phyloP scores from a whole-genome alignment of 2,113 vertebrate genomes.

The Strix aluco region DNA sequence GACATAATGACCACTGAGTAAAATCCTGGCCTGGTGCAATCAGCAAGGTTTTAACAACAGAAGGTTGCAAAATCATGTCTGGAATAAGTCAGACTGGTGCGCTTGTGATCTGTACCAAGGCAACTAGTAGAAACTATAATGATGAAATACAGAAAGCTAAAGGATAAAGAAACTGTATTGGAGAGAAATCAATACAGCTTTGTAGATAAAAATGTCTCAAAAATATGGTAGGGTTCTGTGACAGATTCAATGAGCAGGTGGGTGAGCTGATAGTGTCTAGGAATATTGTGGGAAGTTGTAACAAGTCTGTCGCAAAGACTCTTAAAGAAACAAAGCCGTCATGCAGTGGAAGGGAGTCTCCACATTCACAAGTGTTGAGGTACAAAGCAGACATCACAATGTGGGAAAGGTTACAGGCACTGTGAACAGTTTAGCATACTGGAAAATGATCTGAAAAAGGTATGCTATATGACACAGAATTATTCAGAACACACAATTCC shows the following conservation, averaged over 20 bases:
- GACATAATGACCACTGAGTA: not conserved
- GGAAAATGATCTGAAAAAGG: not conserved
- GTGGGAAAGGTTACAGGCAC: not conserved
- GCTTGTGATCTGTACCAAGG: not conserved
- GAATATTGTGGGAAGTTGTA: not conserved
- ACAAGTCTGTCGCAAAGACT: not conserved
- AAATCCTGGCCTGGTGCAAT: not conserved
- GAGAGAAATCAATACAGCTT: not conserved
- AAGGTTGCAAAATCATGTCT: not conserved
- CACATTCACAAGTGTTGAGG: not conserved
- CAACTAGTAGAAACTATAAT: not conserved
- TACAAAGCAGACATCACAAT: not conserved
- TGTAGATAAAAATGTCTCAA: not conserved
- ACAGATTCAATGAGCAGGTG: not conserved
- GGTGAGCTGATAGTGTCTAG: not conserved
- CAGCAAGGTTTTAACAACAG: not conserved
- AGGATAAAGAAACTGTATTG: not conserved
- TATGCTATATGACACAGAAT: not conserved
- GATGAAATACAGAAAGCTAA: not conserved
- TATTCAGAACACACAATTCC: not conserved
- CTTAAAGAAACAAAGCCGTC: not conserved
- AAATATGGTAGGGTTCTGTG: not conserved
- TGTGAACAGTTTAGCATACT: not conserved
- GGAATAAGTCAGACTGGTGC: not conserved
- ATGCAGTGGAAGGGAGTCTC: rapidly evolving